A percentile compares a stretch with the other conserved stretches of the same genome.
Evolutionary conservation across 2,797 vertebrate species (phyloP).

Genomic region (Xerus rutilus): DNA sequence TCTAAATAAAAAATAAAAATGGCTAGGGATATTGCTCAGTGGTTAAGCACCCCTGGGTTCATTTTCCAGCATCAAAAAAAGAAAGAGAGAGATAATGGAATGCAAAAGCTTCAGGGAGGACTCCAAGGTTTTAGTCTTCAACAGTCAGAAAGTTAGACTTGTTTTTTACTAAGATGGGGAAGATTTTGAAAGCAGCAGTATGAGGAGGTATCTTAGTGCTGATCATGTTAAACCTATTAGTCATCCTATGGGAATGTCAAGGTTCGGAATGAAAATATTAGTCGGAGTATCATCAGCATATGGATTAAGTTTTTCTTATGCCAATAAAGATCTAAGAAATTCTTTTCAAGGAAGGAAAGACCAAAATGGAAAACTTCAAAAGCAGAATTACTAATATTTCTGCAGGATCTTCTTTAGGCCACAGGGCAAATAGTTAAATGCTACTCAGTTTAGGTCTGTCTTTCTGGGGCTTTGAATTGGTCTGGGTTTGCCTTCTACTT

Average conservation of each 20-base stretch:
- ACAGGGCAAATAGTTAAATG: not conserved
- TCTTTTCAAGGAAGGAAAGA: not conserved
- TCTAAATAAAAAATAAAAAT: too few relatives aligned
- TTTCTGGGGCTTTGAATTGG: not conserved
- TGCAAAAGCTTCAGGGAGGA: not conserved
- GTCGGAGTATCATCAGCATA: not conserved
- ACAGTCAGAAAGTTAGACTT: not conserved
- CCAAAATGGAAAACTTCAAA: conserved; percentile 35
- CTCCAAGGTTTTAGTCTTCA: not conserved
- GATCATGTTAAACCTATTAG: not conserved
- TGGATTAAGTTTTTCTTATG: not conserved
- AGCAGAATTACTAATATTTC: not conserved
- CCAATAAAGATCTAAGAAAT: conserved; percentile 31
- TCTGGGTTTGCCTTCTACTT: not conserved
- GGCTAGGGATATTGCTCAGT: too few relatives aligned
- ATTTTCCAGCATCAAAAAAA: too few relatives aligned
- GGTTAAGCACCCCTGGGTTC: too few relatives aligned
- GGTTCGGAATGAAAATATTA: not conserved
- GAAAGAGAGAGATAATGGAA: too few relatives aligned
- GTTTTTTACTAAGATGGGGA: not conserved
- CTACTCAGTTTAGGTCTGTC: not conserved
- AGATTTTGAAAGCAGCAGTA: not conserved
- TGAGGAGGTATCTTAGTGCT: not conserved
- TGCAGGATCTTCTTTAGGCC: not conserved
- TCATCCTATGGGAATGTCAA: not conserved